Evolutionary conservation across 1,140 invertebrate genomes (phyloP).

Genomic region (Globodera rostochiensis): DNA sequence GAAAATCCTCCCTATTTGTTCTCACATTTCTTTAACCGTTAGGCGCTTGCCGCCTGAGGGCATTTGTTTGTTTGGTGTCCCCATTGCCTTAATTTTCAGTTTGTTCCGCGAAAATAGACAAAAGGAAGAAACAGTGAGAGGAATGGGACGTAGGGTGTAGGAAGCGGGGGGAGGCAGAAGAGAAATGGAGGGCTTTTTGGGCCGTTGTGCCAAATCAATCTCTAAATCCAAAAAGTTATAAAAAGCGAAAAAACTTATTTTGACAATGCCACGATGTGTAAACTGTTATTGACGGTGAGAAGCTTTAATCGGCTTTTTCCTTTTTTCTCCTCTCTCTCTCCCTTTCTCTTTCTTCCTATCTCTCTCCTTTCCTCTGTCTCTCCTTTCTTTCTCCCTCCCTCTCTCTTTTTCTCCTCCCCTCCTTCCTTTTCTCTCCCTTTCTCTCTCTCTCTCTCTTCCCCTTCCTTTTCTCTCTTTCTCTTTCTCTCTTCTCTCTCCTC

Average conservation of each 20-base stretch:
- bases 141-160: no score
- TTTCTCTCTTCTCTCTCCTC: background rate
- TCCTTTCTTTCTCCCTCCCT: background rate
- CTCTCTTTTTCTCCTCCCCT: background rate
- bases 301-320: background rate
- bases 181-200: background rate
- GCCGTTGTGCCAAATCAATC: background rate
- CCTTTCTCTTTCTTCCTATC: constrained; percentile 4
- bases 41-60: background rate
- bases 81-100: background rate
- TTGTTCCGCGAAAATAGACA: background rate
- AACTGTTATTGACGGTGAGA: background rate
- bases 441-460: no score
- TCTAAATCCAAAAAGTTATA: no score
- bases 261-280: background rate
- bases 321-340: background rate
- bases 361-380: background rate
- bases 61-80: background rate
- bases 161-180: no score
- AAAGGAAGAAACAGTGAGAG: background rate
- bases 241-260: no score
- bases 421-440: background rate
- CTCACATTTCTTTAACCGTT: background rate
- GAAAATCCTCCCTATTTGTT: background rate
- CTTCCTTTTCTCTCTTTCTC: background rate